Evolutionary conservation across 2,113 vertebrate genomes (phyloP), one percentile per base, ranked within the genome.

Genomic region (Brachyhypopomus gauderio): DNA sequence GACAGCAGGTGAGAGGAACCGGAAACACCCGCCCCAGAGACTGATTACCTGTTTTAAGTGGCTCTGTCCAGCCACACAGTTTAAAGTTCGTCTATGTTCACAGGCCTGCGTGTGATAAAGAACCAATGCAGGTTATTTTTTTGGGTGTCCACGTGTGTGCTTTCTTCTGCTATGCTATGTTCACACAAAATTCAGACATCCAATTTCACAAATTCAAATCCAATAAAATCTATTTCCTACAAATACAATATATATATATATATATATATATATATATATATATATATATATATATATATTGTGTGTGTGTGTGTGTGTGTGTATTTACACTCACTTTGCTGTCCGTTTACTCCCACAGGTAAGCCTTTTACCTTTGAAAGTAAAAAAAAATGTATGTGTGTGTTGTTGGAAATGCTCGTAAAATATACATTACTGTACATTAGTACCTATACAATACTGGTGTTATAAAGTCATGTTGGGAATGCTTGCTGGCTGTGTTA

Each of bases 311-410:
- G 64, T n/a, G 8, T 41, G 55, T 55, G 38, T 64, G 16, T 11
- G 22, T 71, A 41, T 60, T 58, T 72, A 17, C 62, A 20, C 92
- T 85, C 84, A 95, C 95, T 92, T 88, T 19, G 56, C 83, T 78
- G 86, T 88, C 81, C 85, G 90, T 83, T 91, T 92, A 60, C 85
- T 92, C 72, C 94, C 91, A 0, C 95, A 96, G 77, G 89, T 94
- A 80, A 96, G 91, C 38, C 88, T 91, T 80, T 90, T 95, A 88
- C 95, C 95, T 96, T 84, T n/a, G 27, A 86, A 84, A 79, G 4
- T 86, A 81, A 83, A 83, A 88, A 17, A 55, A 23, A 27, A 63
- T 52, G 45, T 3, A 14, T 14, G 45, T 52, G 9, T 52, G 45
- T 52, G 45, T 14, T 52, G 5, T 12, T 52, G 9, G 45, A 3